Conservation (phyloP, 1,140 invertebrate species). For the Sycophaga agraensis region DNA sequence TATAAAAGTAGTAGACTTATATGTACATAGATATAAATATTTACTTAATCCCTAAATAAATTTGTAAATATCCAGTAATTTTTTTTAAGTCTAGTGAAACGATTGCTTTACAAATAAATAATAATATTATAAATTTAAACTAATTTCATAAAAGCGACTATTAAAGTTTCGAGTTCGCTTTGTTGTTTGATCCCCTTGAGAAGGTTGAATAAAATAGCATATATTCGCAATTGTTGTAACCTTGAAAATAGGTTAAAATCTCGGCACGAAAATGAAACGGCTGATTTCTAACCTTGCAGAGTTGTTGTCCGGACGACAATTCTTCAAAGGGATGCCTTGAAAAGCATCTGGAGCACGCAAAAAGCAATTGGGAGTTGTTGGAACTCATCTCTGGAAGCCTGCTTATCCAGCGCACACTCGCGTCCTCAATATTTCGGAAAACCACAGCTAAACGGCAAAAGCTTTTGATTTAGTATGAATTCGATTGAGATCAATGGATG, state of each 20-base stretch:
- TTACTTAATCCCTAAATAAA: background rate
- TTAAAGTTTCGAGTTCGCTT: background rate
- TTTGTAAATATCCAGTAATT: background rate
- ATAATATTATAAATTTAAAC: background rate
- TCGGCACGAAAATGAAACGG: conserved; percentile 15
- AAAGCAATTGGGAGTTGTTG: conserved; percentile 65
- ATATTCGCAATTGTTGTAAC: conserved; percentile 23
- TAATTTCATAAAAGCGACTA: background rate
- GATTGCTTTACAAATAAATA: conserved; percentile 10
- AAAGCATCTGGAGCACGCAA: conserved; percentile 94
- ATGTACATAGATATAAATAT: background rate
- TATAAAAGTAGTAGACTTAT: background rate
- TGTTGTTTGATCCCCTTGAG: background rate
- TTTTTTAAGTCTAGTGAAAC: conserved; percentile 16
- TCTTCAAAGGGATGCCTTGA: conserved; percentile 94
- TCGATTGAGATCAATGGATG: conserved; percentile 1
- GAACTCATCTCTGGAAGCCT: conserved; percentile 49
- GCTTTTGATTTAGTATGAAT: background rate
- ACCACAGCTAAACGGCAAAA: background rate
- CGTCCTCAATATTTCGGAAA: conserved; percentile 6
- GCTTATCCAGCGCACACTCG: background rate
- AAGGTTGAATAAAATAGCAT: conserved; percentile 5
- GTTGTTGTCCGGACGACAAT: conserved; percentile 88
- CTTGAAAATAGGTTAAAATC: conserved; percentile 27
- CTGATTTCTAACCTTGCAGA: conserved; percentile 82